These are phyloP conservation scores for Papilio polyxenes DNA, from an alignment of 1,140 invertebrate species.

Conservation along the genomic window DNA sequence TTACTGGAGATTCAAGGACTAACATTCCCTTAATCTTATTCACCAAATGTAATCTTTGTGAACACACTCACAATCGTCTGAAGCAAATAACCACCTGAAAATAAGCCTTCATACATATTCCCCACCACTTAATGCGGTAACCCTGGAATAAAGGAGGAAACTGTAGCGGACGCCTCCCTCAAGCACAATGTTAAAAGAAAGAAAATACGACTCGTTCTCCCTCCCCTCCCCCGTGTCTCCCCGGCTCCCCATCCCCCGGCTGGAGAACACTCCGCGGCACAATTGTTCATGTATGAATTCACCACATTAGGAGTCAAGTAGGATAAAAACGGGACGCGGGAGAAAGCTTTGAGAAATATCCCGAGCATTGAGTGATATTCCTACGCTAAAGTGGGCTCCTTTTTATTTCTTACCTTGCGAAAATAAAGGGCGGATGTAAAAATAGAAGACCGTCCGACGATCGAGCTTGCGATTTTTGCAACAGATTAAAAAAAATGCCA, in stretches of 20 bases:
- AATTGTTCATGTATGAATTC: constrained; percentile 82
- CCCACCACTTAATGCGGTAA: constrained; percentile 39
- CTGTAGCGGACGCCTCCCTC: constrained; percentile 46
- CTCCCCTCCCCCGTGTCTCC: constrained; percentile 41
- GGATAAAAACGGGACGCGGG: constrained; percentile 80
- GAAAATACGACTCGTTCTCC: constrained; percentile 48
- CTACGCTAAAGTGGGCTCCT: constrained; percentile 55
- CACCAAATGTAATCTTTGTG: constrained; percentile 1
- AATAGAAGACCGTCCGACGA: constrained; percentile 52
- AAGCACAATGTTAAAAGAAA: constrained; percentile 63
- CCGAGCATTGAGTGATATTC: constrained; percentile 73
- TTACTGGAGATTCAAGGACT: not conserved
- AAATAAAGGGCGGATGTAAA: constrained; percentile 57
- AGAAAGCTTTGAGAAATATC: constrained; percentile 80
- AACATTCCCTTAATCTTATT: not conserved
- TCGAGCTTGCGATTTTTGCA: constrained; percentile 31
- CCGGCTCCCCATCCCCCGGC: constrained; percentile 43
- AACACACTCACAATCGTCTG: constrained; percentile 5
- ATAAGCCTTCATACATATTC: constrained; percentile 43
- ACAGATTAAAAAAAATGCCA: constrained; percentile 23
- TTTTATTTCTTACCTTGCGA: constrained; percentile 60
- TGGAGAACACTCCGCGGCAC: constrained; percentile 68
- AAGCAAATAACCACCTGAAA: constrained; percentile 36
- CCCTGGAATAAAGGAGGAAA: constrained; percentile 39
- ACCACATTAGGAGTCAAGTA: constrained; percentile 82